Evolutionary conservation across 2,797 vertebrate genomes (phyloP), one percentile per base, ranked within the genome.

Genomic region (Argyrosomus regius): DNA sequence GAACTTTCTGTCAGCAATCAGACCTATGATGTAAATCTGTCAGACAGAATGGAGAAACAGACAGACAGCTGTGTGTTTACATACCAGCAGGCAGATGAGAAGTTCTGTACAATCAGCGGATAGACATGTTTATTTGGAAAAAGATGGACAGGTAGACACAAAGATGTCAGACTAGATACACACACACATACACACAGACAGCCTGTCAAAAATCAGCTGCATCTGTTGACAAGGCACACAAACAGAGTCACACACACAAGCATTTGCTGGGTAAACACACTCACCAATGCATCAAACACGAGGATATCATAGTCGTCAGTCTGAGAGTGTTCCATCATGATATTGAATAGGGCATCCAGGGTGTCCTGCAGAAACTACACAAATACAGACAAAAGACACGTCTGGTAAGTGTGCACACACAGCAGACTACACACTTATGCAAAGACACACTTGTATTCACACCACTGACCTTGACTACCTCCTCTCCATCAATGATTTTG

Each of bases 291-390:
- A 77, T 99, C 98, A 64, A 99, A 99, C 83, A 99, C 98, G 2
- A 99, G 97, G 89, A 99, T 99, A 91, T 99, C 98, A 13, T 99
- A 99, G 70, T 97, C 96, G 9, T 97, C 91, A 13, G 95, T 98
- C 75, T 98, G 95, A 77, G 98, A 99, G 87, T 99, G 96, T 31
- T 99, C 98, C 98, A 99, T 99, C 98, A 99, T 99, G 90, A 99
- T 99, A 92, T 98, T 99, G 94, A 99, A 99, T 79, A 99, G 93
- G 59, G 98, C 98, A n/a, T 99, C 98, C 87, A 99, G 92, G 0
- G 97, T 99, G 80, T 99, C 98, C 89, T 99, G 98, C 54, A 99
- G 96, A 89, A 99, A 99, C 98, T 99, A 63, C 18, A 83, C 50
- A 53, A 6, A 75, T 43, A 73, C 0, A 76, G 24, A 77, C 41